These are phyloP conservation scores for Nasonia longicornis DNA, from an alignment of 1,140 invertebrate genomes.

Conservation along the genomic window DNA sequence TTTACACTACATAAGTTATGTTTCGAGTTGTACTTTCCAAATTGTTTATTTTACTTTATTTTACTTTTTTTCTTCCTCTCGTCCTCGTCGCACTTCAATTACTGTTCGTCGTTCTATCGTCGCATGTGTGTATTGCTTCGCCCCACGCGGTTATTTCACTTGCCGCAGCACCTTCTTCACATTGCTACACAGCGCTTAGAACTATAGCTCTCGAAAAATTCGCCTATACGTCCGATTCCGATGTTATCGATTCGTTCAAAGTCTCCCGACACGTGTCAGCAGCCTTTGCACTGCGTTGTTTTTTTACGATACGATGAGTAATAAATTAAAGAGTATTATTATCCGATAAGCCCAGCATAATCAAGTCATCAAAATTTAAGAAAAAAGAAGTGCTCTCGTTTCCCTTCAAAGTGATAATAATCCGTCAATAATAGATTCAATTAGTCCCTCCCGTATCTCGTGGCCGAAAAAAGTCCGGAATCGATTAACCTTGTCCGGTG, in stretches of 20 bases:
- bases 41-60: slow-evolving; percentile 48
- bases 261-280: too few relatives aligned
- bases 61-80: not conserved
- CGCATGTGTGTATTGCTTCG: not conserved
- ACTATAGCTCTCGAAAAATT: too few relatives aligned
- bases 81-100: slow-evolving; percentile 30
- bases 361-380: not conserved
- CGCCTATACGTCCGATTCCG: too few relatives aligned
- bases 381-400: not conserved
- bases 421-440: too few relatives aligned
- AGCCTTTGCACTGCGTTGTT: too few relatives aligned
- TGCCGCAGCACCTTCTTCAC: slow-evolving; percentile 35
- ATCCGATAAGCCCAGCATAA: not conserved
- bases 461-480: not conserved
- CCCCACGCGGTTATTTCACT: not conserved
- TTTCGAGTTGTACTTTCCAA: slow-evolving; percentile 67
- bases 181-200: not conserved
- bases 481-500: slow-evolving; percentile 4
- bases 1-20: slow-evolving; percentile 67
- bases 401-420: too few relatives aligned
- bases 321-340: too few relatives aligned
- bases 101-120: slow-evolving; percentile 6
- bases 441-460: not conserved
- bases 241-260: too few relatives aligned
- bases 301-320: too few relatives aligned